phyloP scores from a whole-genome alignment of 2,797 vertebrate genomes.

The Lateolabrax maculatus region DNA sequence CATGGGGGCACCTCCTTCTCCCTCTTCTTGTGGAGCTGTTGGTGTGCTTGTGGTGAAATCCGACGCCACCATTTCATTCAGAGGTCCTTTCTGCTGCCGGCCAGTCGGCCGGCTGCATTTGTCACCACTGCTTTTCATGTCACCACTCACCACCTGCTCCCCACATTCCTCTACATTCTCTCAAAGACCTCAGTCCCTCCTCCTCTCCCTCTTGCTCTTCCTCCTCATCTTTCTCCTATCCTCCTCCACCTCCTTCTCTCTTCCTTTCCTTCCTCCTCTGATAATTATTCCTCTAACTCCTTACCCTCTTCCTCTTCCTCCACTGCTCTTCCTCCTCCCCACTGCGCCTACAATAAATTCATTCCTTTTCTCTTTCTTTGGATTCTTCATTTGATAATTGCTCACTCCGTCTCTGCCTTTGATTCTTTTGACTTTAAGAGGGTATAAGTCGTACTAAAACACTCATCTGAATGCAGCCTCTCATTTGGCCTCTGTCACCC shows the following conservation, averaged over 20 bases:
- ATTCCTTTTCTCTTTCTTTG: slow-evolving; percentile 46
- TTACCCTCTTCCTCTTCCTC: slow-evolving; percentile 1
- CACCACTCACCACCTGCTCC: slow-evolving; percentile 88
- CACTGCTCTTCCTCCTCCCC: slow-evolving; percentile 23
- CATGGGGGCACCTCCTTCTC: background rate
- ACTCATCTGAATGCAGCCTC: slow-evolving; percentile 51
- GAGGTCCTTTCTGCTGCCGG: slow-evolving; percentile 68
- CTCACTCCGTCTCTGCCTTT: slow-evolving; percentile 27
- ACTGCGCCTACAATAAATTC: slow-evolving; percentile 9
- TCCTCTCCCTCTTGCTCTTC: slow-evolving; percentile 59
- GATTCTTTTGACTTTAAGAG: slow-evolving; percentile 41
- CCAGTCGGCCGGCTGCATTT: slow-evolving; percentile 81
- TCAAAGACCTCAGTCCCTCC: slow-evolving; percentile 73
- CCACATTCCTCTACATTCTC: slow-evolving; percentile 87
- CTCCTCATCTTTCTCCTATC: slow-evolving; percentile 61
- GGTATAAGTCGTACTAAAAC: slow-evolving; percentile 31
- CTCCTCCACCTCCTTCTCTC: slow-evolving; percentile 26
- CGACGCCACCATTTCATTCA: slow-evolving; percentile 76
- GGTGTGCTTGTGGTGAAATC: slow-evolving; percentile 65
- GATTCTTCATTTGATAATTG: slow-evolving; percentile 44
- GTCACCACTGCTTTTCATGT: slow-evolving; percentile 87
- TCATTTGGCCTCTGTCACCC: slow-evolving; percentile 63
- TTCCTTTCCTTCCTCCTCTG: slow-evolving; percentile 7
- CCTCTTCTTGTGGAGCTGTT: slow-evolving; percentile 26
- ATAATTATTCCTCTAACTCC: slow-evolving; percentile 17